Percentiles rank a stretch among this genome's conserved stretches.
These are phyloP conservation scores for Morinoia aosen DNA, from an alignment of 2,888 invertebrate species.

Conservation along the genomic window DNA sequence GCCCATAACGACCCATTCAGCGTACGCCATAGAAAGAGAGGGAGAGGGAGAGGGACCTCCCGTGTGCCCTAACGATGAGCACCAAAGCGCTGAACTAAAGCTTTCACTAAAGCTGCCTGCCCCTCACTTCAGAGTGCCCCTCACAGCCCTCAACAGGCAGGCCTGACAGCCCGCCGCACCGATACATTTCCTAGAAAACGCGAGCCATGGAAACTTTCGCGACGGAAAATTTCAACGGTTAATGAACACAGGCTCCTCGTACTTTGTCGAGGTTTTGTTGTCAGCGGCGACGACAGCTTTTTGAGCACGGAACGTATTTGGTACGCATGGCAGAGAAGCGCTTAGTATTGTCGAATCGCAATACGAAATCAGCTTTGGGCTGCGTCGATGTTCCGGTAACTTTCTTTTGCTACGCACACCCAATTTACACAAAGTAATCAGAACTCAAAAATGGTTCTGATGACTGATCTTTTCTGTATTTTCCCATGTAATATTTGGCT, in stretches of 20 bases:
- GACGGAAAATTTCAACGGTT: background rate
- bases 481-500: background rate
- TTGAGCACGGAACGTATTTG: background rate
- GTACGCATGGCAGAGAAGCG: background rate
- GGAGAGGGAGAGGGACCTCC: background rate
- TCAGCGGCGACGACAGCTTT: background rate
- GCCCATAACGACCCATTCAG: slow-evolving; percentile 47
- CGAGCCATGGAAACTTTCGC: background rate
- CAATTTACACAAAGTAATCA: background rate
- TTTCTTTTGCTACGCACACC: background rate
- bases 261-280: background rate
- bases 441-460: background rate
- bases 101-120: background rate
- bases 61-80: background rate
- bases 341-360: background rate
- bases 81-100: background rate
- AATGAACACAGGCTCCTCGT: background rate
- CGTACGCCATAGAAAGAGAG: background rate
- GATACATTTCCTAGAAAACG: background rate
- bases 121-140: background rate
- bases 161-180: background rate
- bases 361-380: background rate
- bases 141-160: background rate
- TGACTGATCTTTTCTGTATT: background rate
- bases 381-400: background rate